Base-by-base conservation (phyloP, 2,888 invertebrate species). In the Agrotis ipsilon region DNA sequence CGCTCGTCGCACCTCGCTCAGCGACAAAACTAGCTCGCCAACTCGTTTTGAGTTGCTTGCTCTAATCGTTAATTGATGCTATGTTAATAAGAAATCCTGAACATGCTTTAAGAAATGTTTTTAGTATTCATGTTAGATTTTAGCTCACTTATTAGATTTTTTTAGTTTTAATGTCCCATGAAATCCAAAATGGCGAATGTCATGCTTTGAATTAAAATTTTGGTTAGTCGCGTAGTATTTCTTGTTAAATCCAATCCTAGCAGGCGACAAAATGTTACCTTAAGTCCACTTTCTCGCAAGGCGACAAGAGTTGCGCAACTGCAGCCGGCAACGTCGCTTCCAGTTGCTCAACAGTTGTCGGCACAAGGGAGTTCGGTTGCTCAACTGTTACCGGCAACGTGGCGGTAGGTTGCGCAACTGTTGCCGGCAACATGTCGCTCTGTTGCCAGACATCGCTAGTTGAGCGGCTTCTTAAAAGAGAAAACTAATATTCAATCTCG, bases 381-480 rank as follows among this genome's bases (percentile, higher is more conserved):
- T 59, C 73, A 39, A 61, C 59, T 27, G 81, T 66, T 32, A 61
- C 72, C 54, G 55, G 54, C 63, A 61, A 69, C 68, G 64, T 52
- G 66, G 51, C 61, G 16, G 11, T 11, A 11, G 39, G 62, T 52
- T 48, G 72, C 52, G 62, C 73, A 27, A 63, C 59, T 39, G 81
- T 66, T 32, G 64, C 72, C 54, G 55, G 54, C 63, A 61, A 69
- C 68, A 67, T 52, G 66, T 48, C 61, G 21, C 52, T 59, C 45
- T 80, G 61, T 57, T 74, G 76, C 83, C 79, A 69, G 58, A 78
- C 67, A 62, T 67, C 68, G 72, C 39, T 24, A 49, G 71, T 60
- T 58, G 76, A 81, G 59, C 76, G 76, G 76, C 76, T 77, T 77
- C 76, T 77, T 78, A 66, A 68, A 76, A 73, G 61, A 68, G 51